Evolutionary conservation across 2,113 vertebrate genomes (phyloP), one percentile per base, ranked within the genome.

Genomic region (Alosa alosa): DNA sequence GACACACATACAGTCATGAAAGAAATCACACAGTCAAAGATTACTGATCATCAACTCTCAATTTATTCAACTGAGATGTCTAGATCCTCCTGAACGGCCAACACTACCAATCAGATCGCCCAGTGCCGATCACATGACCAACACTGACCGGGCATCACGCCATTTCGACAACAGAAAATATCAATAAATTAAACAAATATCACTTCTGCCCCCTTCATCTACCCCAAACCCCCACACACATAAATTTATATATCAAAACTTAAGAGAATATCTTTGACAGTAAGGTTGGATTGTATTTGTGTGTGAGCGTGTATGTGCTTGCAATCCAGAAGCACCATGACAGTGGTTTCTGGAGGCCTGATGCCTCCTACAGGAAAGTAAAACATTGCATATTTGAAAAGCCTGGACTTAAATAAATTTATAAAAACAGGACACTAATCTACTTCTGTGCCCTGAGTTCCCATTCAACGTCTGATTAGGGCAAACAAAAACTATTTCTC

Each of bases 381-480:
- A 78, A 78, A 36, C 11, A 36, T 78, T 78, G 72, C 72, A 78
- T 78, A 78, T 78, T 41, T 25, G 13, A 55, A 52, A 31, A 55
- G 45, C 41, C n/a, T 41, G 39, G 17, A 68, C 46, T 82, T 82
- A 50, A 57, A 47, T 52, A 84, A 39, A 88, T 82, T 83, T 68
- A 90, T 82, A 84, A 81, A 84, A 41, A 64, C 47, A 52, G 47
- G 87, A 82, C 86, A 84, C 49, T 11, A 25, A 85, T 17, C 72
- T 78, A 78, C 9, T 15, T 11, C 2, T 39, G 36, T 78, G 72
- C 25, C 72, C 72, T 78, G 86, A 85, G 89, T 92, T 94, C 93
- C 93, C 92, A 93, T 93, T 92, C 87, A 89, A 88, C 82, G 31
- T 78, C 87, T 83, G 84, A n/a, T 90, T 86, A 89, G 89, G 92